Evolutionary conservation across 2,113 vertebrate species (phyloP), one percentile per base, ranked within the genome.

Genomic region (Oceanodroma tethys): DNA sequence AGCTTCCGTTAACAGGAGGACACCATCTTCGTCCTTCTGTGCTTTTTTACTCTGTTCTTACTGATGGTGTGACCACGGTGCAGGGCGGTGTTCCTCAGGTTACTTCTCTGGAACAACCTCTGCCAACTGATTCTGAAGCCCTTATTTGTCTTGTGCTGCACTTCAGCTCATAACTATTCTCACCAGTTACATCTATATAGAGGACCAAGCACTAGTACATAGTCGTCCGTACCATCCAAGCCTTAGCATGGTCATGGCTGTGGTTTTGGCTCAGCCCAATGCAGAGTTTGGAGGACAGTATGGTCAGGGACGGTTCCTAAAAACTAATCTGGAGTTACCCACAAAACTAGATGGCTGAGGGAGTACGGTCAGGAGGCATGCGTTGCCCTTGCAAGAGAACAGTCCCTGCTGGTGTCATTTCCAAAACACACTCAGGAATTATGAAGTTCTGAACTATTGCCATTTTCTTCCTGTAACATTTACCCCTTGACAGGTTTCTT

Each of bases 221-320:
- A 27, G 50, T 7, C 18, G 67, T 53, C 20, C 12, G 9, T 55
- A n/a, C 10, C 13, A 3, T 43, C 25, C 53, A 29, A 73, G 21
- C 12, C 15, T 86, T 58, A 70, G 19, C 30, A 26, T 48, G 29
- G 27, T 81, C 13, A 45, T 76, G 45, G 36, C 30, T 90, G 34
- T 65, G 32, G 42, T 72, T 86, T 86, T 80, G 48, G 22, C 58
- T 66, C 30, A 45, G 58, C 17, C 30, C 45, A 22, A 0, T 62
- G 58, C 36, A 66, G 16, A 79, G 30, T 67, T 30, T 75, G 62
- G 14, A 45, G 30, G 21, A 62, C 8, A 29, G 2, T 30, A 20
- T 1, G 0, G 32, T 66, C 50, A 88, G 70, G n/a, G 9, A 18
- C 1, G 0, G 11, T 62, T 66, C 26, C 45, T 81, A 36, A 83